Evolutionary conservation across 1,140 invertebrate genomes (phyloP).

Genomic region (Halyomorpha halys): DNA sequence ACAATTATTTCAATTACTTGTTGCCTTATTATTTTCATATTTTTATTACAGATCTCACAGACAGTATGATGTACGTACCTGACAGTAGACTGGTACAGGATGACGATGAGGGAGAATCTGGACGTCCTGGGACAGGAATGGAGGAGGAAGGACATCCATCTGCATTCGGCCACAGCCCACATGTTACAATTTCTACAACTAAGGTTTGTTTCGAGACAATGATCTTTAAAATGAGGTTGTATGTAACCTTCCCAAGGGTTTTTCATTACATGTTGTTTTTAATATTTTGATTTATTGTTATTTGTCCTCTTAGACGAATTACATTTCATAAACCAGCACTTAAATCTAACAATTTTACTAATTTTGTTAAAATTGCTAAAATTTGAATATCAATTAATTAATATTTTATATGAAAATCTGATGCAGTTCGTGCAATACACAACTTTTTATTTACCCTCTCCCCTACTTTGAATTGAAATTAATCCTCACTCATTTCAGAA

Average conservation of each 20-base stretch:
- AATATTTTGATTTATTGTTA: background rate
- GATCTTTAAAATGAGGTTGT: background rate
- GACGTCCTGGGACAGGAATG: conserved; percentile 27
- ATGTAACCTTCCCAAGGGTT: background rate
- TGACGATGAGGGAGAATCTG: conserved; percentile 49
- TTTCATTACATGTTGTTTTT: no score
- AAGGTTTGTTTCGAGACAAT: conserved; percentile 44
- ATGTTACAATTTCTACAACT: conserved; percentile 52
- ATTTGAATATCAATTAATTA: no score
- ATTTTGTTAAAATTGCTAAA: no score
- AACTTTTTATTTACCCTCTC: no score
- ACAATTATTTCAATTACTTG: background rate
- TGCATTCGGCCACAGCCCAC: conserved; percentile 37
- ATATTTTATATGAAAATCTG: no score
- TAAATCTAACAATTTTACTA: no score
- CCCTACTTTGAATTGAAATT: no score
- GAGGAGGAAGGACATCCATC: conserved; percentile 27
- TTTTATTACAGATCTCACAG: conserved; percentile 40
- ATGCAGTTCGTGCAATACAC: no score
- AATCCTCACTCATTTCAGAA: no score
- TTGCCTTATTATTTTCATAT: background rate
- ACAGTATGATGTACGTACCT: conserved; percentile 81
- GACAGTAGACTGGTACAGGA: conserved; percentile 79
- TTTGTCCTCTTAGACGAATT: no score
- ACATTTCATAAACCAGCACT: no score